Evolutionary conservation across 1,140 invertebrate species (phyloP), one percentile per base, ranked within the genome.

Genomic region (Ylistrum balloti): DNA sequence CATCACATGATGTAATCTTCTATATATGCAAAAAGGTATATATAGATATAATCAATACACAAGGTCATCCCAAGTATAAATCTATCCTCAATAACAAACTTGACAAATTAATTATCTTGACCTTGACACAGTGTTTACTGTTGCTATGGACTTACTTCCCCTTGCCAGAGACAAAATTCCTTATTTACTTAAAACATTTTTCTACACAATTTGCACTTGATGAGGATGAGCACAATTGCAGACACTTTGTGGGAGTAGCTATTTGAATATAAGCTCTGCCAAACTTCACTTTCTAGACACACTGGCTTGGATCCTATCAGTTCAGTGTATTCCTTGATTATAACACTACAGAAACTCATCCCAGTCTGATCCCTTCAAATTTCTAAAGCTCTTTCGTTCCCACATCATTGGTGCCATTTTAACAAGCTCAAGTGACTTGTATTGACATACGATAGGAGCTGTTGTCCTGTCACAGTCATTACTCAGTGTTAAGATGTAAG

Each of bases 391-490:
- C 56, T 28, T 74, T 74, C 56, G 5, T 5, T 1, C 56, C 56
- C 56, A 74, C 56, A n/a, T 74, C 56, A 74, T 74, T n/a, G 56
- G 22, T 74, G 56, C 56, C 15, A 28, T 74, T 74, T 74, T 74
- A 74, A 74, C 56, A 74, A n/a, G 56, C 56, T 74, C 56, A 74
- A 74, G 56, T 74, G 56, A 74, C 56, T 74, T 74, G 56, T 74
- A 74, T 74, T n/a, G 56, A 74, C 20, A 74, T 74, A 74, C 56
- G 28, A 74, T 74, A 28, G n/a, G 41, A 28, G n/a, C 28, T n/a
- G 5, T 74, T 28, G 56, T 74, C 56, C 56, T 28, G 56, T 28
- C 56, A 10, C n/a, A 17, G n/a, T 74, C 56, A 74, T 74, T 28
- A 74, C 22, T 28, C 56, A 17, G 56, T 28, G 17, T 74, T 28